Base-by-base conservation (phyloP, 2,797 vertebrate genomes). In the Crocodylus rhombifer region DNA sequence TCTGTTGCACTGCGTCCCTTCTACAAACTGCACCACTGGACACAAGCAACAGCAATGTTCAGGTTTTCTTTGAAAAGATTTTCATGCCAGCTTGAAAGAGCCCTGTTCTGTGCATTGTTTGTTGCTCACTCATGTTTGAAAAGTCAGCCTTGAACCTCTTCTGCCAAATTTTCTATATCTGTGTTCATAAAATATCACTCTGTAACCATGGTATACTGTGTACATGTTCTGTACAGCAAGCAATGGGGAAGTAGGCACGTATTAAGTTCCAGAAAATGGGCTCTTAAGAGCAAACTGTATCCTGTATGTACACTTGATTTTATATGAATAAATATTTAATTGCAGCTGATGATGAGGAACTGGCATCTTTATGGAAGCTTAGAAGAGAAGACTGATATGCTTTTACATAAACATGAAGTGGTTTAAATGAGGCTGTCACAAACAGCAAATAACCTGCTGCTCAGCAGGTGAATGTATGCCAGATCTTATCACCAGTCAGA, bases 401-500 rank as follows among this genome's bases (percentile, higher is more conserved):
- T 90, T 71, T 89, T 78, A 64, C 2, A 0, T 69, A 60, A 56
- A 2, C 80, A 77, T 67, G 30, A 42, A 84, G 82, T 67, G 61
- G 55, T 90, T 84, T 84, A 96, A 94, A 90, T 62, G 91, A 65
- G 67, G 87, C 57, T 86, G 55, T 61, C 69, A 78, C 51, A 79
- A 82, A 74, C 18, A 89, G 33, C 82, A 93, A 89, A 92, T 87
- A 86, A 30, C 85, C 73, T 82, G 61, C 86, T 91, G 79, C 91
- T 91, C 86, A 94, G 91, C 33, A 36, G 55, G 20, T 25, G 92
- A 86, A 94, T 14, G 58, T 60, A 91, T 80, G 2, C 21, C 71
- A 82, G 69, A 69, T 89, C 91, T 91, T 71, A 4, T 89, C 73
- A 87, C 23, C 55, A 71, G 62, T 51, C 30, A 4, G 60, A 92